phyloP scores from a whole-genome alignment of 2,888 invertebrate genomes.

The Orchestes rusci region DNA sequence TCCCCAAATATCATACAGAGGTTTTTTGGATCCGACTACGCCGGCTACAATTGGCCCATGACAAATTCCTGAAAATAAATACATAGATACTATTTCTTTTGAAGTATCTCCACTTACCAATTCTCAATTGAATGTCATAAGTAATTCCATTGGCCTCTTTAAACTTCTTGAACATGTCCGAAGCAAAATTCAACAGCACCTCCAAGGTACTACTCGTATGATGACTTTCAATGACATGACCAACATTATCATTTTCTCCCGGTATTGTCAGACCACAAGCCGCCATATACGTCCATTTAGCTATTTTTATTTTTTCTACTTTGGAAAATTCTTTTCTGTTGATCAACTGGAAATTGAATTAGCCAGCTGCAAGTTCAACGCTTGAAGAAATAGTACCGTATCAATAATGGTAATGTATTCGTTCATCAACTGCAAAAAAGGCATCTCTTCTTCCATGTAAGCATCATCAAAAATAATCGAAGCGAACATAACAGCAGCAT shows the following conservation, averaged over 20 bases:
- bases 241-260: constrained; percentile 50
- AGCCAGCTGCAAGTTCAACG: background rate
- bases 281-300: constrained; percentile 96
- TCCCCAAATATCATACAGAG: constrained; percentile 95
- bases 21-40: constrained; percentile 89
- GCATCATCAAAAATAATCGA: constrained; percentile 51
- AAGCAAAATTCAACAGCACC: constrained; percentile 64
- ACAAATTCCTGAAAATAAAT: constrained; percentile 61
- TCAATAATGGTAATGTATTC: constrained; percentile 92
- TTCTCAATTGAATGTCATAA: constrained; percentile 61
- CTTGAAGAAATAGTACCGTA: too few relatives aligned
- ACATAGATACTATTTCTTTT: too few relatives aligned
- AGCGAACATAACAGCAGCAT: constrained; percentile 95
- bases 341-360: constrained; percentile 25
- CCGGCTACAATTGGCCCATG: constrained; percentile 90
- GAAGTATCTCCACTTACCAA: constrained; percentile 49
- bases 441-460: constrained; percentile 52
- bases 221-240: constrained; percentile 32
- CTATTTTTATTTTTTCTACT: constrained; percentile 95
- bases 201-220: constrained; percentile 43
- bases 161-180: constrained; percentile 62
- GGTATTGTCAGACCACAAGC: constrained; percentile 84
- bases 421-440: constrained; percentile 55
- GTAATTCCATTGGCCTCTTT: constrained; percentile 50
- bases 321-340: constrained; percentile 42